A percentile compares a stretch with the other conserved stretches of the same genome.
phyloP scores from a whole-genome alignment of 2,888 invertebrate species.

The Julus scandinavius region DNA sequence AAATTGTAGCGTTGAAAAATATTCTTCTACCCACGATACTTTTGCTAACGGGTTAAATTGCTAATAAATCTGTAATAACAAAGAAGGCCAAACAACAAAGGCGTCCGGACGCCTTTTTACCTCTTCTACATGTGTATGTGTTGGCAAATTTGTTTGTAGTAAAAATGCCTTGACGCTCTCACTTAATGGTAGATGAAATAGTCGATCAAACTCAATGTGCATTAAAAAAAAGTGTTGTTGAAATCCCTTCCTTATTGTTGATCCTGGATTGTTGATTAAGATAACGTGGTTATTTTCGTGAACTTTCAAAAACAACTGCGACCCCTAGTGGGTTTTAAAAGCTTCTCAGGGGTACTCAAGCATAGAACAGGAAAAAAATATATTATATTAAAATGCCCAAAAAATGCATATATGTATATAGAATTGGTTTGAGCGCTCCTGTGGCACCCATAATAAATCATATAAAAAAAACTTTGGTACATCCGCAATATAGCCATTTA shows the following conservation, averaged over 20 bases:
- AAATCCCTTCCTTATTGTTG: constrained; percentile 24
- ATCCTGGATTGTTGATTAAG: neutral
- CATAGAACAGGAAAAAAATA: neutral
- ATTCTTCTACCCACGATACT: neutral
- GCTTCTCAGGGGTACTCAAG: neutral
- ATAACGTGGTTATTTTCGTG: neutral
- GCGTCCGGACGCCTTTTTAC: neutral
- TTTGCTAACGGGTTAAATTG: neutral
- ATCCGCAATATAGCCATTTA: neutral
- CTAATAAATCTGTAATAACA: neutral
- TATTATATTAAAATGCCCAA: neutral
- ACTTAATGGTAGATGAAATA: neutral
- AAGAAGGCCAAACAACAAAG: too few species aligned
- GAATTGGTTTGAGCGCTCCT: neutral
- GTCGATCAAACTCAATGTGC: neutral
- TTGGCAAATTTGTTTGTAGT: neutral
- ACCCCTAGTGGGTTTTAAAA: neutral
- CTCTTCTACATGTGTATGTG: neutral
- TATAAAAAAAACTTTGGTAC: neutral
- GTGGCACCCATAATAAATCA: neutral
- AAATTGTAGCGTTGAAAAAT: neutral
- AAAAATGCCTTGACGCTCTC: neutral
- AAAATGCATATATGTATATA: neutral
- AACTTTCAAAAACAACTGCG: neutral
- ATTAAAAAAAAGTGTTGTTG: neutral